These are phyloP conservation scores for Helobdella robusta DNA, from an alignment of 2,888 invertebrate genomes.

Conservation along the genomic window DNA sequence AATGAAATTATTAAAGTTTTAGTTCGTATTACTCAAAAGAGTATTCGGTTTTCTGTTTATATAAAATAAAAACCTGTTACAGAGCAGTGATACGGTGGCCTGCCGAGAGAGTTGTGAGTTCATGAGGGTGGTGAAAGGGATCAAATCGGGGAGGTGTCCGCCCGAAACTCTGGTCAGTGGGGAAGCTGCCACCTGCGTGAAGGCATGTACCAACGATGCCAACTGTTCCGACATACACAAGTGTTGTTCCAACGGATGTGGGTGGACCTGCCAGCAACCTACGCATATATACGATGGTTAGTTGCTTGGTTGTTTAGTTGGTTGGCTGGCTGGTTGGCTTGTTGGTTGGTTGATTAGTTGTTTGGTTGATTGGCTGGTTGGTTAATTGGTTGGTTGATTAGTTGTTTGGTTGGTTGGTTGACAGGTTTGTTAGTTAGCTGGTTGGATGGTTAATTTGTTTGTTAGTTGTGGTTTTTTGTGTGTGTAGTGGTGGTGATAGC, in stretches of 20 bases:
- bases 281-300: constrained; percentile 27
- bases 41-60: neutral
- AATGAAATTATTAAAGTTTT: too few species aligned
- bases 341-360: too few species aligned
- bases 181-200: constrained; percentile 21
- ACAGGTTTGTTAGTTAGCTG: too few species aligned
- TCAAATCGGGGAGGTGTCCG: constrained; percentile 47
- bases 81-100: too few species aligned
- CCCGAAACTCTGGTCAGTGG: constrained; percentile 35
- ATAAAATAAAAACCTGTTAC: too few species aligned
- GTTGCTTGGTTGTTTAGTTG: too few species aligned
- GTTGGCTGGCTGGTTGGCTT: too few species aligned
- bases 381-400: too few species aligned
- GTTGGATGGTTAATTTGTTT: too few species aligned
- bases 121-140: constrained; percentile 39
- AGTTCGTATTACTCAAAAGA: neutral
- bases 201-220: constrained; percentile 22
- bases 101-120: constrained; percentile 46
- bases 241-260: constrained; percentile 29
- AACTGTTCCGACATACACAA: constrained; percentile 24
- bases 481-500: neutral
- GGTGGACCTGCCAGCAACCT: constrained; percentile 27
- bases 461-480: neutral
- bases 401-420: too few species aligned
- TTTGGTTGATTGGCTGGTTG: too few species aligned